Percentiles rank a stretch among this genome's conserved stretches.
These are phyloP conservation scores for Zosterops lateralis DNA, from an alignment of 2,113 vertebrate species.

Conservation along the genomic window DNA sequence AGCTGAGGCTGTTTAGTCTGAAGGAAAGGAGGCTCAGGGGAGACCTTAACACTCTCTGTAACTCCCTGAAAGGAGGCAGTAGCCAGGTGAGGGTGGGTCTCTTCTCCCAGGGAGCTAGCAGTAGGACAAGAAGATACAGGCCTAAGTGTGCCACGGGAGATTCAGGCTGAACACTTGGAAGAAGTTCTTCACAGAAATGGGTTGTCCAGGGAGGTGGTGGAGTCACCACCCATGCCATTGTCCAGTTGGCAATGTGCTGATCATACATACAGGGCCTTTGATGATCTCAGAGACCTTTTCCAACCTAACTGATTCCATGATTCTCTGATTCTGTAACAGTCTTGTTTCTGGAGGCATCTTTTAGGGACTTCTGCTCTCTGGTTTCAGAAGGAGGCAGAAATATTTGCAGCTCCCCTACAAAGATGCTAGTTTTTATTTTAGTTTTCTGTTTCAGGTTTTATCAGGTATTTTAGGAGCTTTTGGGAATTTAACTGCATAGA, in stretches of 20 bases:
- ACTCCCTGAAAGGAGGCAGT: background rate
- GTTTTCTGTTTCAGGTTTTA: background rate
- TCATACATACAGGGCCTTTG: background rate
- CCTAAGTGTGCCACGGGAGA: background rate
- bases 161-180: background rate
- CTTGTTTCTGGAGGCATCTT: background rate
- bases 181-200: background rate
- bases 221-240: background rate
- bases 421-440: background rate
- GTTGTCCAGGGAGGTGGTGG: background rate
- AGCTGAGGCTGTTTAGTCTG: background rate
- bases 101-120: too few species aligned
- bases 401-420: background rate
- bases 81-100: too few species aligned
- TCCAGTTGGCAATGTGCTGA: too few species aligned
- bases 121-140: background rate
- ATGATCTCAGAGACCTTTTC: background rate
- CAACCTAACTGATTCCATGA: background rate
- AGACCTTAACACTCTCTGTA: background rate
- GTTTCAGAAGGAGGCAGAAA: background rate
- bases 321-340: background rate
- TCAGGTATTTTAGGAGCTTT: background rate
- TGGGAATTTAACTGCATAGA: background rate
- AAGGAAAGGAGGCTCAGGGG: background rate
- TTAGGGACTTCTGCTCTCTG: background rate